Evolutionary conservation across 1,140 invertebrate genomes (phyloP).

Genomic region (Heliconius himera): DNA sequence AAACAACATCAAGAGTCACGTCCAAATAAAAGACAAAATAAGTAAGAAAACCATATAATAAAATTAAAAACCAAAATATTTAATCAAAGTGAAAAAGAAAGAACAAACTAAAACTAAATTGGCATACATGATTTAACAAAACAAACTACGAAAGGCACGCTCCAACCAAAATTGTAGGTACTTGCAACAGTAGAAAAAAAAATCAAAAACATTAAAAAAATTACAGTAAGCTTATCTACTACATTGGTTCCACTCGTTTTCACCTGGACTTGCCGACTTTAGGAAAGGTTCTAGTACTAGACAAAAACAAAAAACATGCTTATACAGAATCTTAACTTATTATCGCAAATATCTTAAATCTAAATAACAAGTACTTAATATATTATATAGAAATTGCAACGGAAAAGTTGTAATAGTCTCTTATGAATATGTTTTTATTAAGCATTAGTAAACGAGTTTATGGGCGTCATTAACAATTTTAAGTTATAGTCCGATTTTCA

Average conservation of each 20-base stretch:
- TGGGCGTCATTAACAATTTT: background rate
- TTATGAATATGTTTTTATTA: background rate
- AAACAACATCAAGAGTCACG: background rate
- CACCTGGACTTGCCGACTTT: conserved; percentile 48
- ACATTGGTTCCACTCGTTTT: conserved; percentile 43
- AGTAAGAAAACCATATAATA: conserved; percentile 21
- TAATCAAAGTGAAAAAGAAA: conserved; percentile 23
- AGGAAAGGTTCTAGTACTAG: conserved; percentile 18
- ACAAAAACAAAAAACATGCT: conserved; percentile 47
- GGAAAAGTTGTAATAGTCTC: conserved; percentile 40
- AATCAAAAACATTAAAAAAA: background rate
- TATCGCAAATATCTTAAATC: conserved; percentile 46
- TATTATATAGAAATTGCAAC: conserved; percentile 37
- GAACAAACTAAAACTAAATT: conserved; percentile 17
- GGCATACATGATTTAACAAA: conserved; percentile 27
- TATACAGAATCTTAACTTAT: conserved; percentile 23
- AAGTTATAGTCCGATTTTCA: background rate
- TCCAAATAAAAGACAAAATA: conserved; percentile 13
- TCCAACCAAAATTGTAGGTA: background rate
- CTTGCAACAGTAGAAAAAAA: conserved; percentile 12
- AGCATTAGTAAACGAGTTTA: background rate
- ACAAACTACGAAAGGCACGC: conserved; percentile 29
- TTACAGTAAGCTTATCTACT: conserved; percentile 20
- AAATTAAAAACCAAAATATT: conserved; percentile 12
- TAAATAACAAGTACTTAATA: background rate